Conservation (phyloP, 2,797 vertebrate species). For the Clamator glandarius region DNA sequence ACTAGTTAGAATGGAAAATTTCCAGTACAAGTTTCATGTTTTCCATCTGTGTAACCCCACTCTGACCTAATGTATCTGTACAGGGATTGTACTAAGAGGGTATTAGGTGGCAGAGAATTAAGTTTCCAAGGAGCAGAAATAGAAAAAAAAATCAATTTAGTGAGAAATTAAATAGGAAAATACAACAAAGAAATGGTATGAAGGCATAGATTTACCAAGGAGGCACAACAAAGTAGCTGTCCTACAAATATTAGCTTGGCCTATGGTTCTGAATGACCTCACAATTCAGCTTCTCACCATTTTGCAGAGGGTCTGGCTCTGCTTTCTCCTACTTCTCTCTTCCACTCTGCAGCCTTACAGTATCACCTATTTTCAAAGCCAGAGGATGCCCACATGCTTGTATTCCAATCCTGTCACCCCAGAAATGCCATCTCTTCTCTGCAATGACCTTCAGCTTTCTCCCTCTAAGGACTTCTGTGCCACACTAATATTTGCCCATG, state of each 20-base stretch:
- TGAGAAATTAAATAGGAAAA: conserved; percentile 10
- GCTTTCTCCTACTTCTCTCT: background rate
- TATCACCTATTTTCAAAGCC: background rate
- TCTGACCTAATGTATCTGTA: background rate
- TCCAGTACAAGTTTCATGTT: background rate
- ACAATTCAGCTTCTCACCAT: background rate
- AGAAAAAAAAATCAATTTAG: conserved; percentile 39
- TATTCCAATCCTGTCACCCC: background rate
- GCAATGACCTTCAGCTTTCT: background rate
- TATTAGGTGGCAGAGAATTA: conserved; percentile 43
- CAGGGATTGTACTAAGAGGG: conserved; percentile 7
- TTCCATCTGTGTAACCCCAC: conserved; percentile 27
- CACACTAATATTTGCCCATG: background rate
- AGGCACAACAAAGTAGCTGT: background rate
- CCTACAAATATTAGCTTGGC: background rate
- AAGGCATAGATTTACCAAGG: background rate
- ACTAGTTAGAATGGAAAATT: background rate
- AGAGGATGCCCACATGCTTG: background rate
- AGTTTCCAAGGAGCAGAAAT: conserved; percentile 39
- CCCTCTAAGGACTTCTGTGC: background rate
- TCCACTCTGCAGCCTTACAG: background rate
- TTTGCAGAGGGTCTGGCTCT: background rate
- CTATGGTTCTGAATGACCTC: background rate
- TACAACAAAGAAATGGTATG: background rate
- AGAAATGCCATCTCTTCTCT: background rate